Conservation (phyloP, 1,140 invertebrate genomes). For the Drosophila quadrilineata region DNA sequence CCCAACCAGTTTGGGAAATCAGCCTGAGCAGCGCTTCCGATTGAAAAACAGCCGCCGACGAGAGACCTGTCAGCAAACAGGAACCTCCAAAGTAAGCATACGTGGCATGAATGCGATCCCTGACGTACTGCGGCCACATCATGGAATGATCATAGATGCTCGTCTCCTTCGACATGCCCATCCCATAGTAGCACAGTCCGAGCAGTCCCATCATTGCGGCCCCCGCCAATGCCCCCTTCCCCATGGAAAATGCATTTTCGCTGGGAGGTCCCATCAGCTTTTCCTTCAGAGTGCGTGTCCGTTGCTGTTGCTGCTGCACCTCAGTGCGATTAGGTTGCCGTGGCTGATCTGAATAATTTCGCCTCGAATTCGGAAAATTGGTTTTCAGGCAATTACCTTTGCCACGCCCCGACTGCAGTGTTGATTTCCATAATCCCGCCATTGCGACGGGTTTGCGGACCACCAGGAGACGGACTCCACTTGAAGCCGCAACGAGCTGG, state of each 20-base stretch:
- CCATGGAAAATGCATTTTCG: constrained; percentile 88
- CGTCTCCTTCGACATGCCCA: constrained; percentile 90
- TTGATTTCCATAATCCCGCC: constrained; percentile 35
- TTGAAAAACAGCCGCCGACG: constrained; percentile 90
- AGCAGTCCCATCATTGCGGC: constrained; percentile 93
- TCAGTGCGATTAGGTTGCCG: constrained; percentile 36
- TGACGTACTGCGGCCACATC: constrained; percentile 97
- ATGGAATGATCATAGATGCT: constrained; percentile 92
- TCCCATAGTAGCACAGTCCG: constrained; percentile 96
- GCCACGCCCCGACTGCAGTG: background rate
- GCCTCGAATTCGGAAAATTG: constrained; percentile 5
- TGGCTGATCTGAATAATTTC: constrained; percentile 48
- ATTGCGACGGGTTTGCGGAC: background rate
- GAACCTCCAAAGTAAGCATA: constrained; percentile 97
- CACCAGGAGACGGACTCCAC: no score
- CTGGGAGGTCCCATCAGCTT: constrained; percentile 70
- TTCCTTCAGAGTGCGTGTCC: constrained; percentile 60
- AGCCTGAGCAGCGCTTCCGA: constrained; percentile 90
- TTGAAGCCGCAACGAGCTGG: constrained; percentile 21
- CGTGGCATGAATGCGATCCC: constrained; percentile 93
- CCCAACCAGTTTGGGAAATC: constrained; percentile 87
- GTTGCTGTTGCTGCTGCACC: constrained; percentile 36
- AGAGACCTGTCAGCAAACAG: constrained; percentile 89
- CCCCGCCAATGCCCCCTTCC: constrained; percentile 93
- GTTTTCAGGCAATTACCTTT: background rate